Percentiles rank a stretch among this genome's conserved stretches.
Conservation (phyloP, 2,797 vertebrate species). For the Psittacula echo region DNA sequence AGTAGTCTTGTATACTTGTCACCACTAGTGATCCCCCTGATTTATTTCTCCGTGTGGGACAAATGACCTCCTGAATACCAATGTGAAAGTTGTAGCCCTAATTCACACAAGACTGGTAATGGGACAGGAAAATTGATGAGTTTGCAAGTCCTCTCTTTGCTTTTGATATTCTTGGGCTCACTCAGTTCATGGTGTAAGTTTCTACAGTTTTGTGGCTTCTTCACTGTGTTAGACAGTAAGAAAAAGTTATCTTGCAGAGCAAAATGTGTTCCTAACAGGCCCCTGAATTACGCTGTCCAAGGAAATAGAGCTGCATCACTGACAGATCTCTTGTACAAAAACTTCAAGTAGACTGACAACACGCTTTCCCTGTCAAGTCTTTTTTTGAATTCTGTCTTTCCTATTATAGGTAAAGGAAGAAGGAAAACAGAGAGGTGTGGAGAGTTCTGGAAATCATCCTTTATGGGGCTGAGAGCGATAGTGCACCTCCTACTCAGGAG, state of each 20-base stretch:
- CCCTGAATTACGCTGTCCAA: background rate
- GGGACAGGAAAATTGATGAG: background rate
- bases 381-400: background rate
- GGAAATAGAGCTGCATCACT: background rate
- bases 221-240: background rate
- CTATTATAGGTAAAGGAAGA: background rate
- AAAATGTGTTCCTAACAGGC: background rate
- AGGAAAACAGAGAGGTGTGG: background rate
- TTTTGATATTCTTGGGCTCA: background rate
- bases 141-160: background rate
- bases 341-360: background rate
- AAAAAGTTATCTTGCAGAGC: background rate
- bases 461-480: background rate
- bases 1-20: background rate
- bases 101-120: background rate
- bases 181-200: background rate
- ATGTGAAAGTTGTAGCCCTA: background rate
- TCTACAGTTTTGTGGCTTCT: background rate
- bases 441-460: background rate
- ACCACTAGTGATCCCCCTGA: background rate
- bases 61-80: conserved; percentile 23
- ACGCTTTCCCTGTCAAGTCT: background rate
- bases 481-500: background rate
- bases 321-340: background rate
- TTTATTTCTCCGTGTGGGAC: conserved; percentile 20